A percentile compares a stretch with the other conserved stretches of the same genome.
phyloP scores from a whole-genome alignment of 2,113 vertebrate genomes.

The Peromyscus maniculatus region DNA sequence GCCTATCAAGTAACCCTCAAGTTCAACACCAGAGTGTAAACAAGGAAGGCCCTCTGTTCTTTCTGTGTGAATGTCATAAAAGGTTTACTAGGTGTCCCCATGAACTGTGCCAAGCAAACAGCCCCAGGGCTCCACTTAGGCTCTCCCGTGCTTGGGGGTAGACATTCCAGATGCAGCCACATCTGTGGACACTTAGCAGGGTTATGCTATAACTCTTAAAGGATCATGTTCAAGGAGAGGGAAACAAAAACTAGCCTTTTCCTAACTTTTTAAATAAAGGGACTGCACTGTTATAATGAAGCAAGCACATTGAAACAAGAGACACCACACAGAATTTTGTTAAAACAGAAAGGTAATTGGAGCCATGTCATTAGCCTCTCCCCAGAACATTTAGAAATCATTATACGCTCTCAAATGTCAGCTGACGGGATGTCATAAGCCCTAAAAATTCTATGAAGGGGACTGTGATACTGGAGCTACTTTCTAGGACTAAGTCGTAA shows the following conservation, averaged over 20 bases:
- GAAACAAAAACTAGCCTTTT: background rate
- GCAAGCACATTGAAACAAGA: conserved; percentile 50
- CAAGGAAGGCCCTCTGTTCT: background rate
- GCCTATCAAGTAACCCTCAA: conserved; percentile 26
- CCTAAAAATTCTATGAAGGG: background rate
- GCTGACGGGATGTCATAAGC: background rate
- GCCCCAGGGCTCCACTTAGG: conserved; percentile 19
- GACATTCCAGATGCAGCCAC: conserved; percentile 42
- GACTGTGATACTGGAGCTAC: background rate
- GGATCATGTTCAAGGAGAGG: conserved; percentile 6
- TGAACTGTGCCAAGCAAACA: conserved; percentile 42
- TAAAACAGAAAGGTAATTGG: conserved; percentile 31
- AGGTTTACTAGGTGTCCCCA: conserved; percentile 39
- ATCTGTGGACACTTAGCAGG: conserved; percentile 70
- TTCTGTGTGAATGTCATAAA: conserved; percentile 19
- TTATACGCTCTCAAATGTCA: background rate
- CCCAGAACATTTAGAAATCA: background rate
- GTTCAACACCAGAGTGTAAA: background rate
- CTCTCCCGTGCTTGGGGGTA: background rate
- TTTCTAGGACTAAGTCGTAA: background rate
- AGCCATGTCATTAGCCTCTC: background rate
- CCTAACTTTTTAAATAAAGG: conserved; percentile 61
- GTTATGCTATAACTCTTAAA: conserved; percentile 43
- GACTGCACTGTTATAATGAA: conserved; percentile 11
- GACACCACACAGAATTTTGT: conserved; percentile 4